Percentiles rank a stretch among this genome's conserved stretches.
phyloP scores from a whole-genome alignment of 2,797 vertebrate genomes.

The Phrynocephalus forsythii region DNA sequence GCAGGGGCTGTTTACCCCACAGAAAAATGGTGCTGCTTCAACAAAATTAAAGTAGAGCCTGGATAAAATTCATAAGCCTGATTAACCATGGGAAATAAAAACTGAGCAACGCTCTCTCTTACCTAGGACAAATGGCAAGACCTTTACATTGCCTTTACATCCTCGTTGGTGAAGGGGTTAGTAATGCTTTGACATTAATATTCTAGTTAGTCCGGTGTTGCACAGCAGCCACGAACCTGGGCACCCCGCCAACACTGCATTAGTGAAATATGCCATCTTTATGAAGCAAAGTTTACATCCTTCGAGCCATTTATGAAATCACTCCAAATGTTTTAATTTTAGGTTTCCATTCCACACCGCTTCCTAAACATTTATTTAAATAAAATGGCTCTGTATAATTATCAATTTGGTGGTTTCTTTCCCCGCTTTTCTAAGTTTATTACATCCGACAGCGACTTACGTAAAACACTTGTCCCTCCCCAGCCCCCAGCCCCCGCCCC shows the following conservation, averaged over 20 bases:
- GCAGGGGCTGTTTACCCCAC: not conserved
- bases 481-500: too few relatives aligned
- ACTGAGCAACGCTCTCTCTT: not conserved
- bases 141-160: conserved; percentile 40
- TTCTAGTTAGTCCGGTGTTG: conserved; percentile 50
- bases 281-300: conserved; percentile 61
- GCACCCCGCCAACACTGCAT: conserved; percentile 58
- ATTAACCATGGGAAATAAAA: conserved; percentile 10
- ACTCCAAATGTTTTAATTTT: conserved; percentile 69
- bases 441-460: conserved; percentile 31
- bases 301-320: conserved; percentile 65
- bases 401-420: conserved; percentile 42
- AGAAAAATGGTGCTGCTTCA: not conserved
- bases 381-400: conserved; percentile 63
- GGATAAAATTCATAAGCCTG: conserved; percentile 7
- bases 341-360: conserved; percentile 58
- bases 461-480: not conserved
- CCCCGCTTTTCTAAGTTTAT: conserved; percentile 6
- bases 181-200: conserved; percentile 55
- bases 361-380: conserved; percentile 66
- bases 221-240: conserved; percentile 52
- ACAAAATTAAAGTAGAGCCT: not conserved
- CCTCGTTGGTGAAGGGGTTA: conserved; percentile 49
- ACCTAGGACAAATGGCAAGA: not conserved
- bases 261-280: conserved; percentile 62